Evolutionary conservation across 2,113 vertebrate genomes (phyloP), one percentile per base, ranked within the genome.

Genomic region (Bubo scandiacus): DNA sequence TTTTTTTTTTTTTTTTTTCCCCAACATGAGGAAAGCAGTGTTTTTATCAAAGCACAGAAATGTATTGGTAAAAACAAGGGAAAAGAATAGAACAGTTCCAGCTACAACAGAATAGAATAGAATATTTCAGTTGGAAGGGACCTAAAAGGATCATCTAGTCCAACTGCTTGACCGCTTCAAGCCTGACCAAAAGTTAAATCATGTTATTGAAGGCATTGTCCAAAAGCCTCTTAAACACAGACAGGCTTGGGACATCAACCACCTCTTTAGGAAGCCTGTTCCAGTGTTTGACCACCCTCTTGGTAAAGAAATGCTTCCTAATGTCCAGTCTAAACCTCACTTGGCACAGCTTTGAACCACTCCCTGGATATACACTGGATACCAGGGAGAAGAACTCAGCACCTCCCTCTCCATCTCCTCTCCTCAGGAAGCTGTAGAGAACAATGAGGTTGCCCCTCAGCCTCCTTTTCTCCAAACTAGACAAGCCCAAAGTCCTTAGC

Each of bases 81-180:
- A 2, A 6, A 47, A 61, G 55, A 55, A 22, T 5, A 19, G 9
- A 51, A 34, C 36, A 32, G 2, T 10, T 82, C 15, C 19, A 49
- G 8, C 1, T 87, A 16, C 20, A 87, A 47, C 19, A n/a, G 13
- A 49, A 26, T 7, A 80, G 30, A 79, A 4, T 5, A 80, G 30
- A 79, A 4, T 5, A 32, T 42, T 62, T 83, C 34, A 70, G 16
- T 67, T 67, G 20, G 9, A 82, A 62, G 11, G 20, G 57, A 49
- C 0, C 0, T 38, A 29, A 17, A 47, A 10, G 1, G 3, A 49
- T 43, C 15, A 49, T 12, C 15, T 58, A 62, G 42, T 88, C 27
- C 49, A 88, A 57, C 19, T 43, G 5, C 16, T 34, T 58, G 45
- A 58, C 5, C 14, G 32, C 1, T 70, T 27, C 29, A 74, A 16